A percentile compares a stretch with the other conserved stretches of the same genome.
These are phyloP conservation scores for Nannoperca australis DNA, from an alignment of 2,797 vertebrate species.

Conservation along the genomic window DNA sequence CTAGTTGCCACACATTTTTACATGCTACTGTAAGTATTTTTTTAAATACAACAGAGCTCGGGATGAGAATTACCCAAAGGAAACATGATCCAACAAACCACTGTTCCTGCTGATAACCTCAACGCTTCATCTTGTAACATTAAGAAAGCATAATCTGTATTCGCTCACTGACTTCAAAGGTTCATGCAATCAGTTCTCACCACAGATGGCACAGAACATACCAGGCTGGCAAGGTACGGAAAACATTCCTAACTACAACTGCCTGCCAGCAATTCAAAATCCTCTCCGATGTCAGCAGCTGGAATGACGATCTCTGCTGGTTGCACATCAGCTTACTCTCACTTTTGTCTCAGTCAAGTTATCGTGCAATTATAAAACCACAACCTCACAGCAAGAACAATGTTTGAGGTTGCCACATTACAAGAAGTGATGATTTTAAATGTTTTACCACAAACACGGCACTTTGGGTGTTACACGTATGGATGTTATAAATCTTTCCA, in stretches of 20 bases:
- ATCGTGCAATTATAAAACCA: conserved; percentile 30
- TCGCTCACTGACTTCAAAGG: conserved; percentile 28
- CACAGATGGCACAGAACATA: conserved; percentile 26
- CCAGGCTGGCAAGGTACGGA: conserved; percentile 5
- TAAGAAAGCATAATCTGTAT: conserved; percentile 14
- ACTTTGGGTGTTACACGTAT: background rate
- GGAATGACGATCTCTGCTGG: conserved; percentile 19
- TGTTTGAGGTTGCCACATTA: conserved; percentile 37
- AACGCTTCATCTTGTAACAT: conserved; percentile 6
- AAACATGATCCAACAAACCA: conserved; percentile 22
- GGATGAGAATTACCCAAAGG: background rate
- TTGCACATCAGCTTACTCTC: conserved; percentile 17
- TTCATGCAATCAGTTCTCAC: conserved; percentile 21
- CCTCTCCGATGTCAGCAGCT: conserved; percentile 3
- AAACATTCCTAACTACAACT: conserved; percentile 23
- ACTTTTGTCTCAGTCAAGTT: conserved; percentile 13
- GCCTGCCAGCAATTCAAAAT: conserved; percentile 28
- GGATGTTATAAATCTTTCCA: conserved; percentile 14
- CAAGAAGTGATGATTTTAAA: conserved; percentile 16
- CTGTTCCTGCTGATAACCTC: conserved; percentile 14
- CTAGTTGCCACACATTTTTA: background rate
- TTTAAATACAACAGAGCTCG: background rate
- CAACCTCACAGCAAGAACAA: conserved; percentile 17
- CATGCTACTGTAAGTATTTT: background rate
- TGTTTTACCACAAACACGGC: conserved; percentile 29